Conservation (phyloP, 2,113 vertebrate species). For the Formicarius rufipectus region DNA sequence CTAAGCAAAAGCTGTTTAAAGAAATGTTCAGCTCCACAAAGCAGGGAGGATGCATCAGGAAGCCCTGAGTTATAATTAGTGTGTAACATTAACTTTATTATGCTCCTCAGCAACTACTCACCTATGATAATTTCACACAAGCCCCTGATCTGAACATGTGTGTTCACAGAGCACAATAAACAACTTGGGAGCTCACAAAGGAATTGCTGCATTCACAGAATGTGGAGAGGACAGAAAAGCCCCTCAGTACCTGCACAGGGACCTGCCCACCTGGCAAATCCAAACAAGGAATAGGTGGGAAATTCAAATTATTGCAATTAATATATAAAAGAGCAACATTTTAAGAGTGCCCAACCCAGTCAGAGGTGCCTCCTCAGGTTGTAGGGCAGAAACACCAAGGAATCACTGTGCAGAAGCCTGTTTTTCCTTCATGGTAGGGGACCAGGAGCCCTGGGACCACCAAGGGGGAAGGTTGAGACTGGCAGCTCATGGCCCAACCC, state of each 20-base stretch:
- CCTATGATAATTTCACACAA: accelerated
- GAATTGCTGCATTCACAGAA: neutral
- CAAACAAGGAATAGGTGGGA: neutral
- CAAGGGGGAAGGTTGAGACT: neutral
- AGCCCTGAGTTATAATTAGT: neutral
- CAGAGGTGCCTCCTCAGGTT: neutral
- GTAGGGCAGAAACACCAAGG: neutral
- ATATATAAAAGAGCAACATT: neutral
- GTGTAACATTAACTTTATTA: neutral
- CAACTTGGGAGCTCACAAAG: neutral
- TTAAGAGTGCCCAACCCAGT: neutral
- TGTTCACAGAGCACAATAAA: neutral
- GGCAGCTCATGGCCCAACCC: neutral
- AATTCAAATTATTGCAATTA: neutral
- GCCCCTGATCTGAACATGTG: accelerated
- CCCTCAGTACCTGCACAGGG: neutral
- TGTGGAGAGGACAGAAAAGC: neutral
- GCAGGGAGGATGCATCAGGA: neutral
- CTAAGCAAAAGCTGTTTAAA: neutral
- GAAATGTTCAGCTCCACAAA: neutral
- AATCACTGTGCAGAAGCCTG: neutral
- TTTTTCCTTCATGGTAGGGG: neutral
- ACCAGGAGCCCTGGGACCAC: neutral
- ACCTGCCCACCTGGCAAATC: neutral
- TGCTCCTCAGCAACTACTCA: neutral